phyloP scores from a whole-genome alignment of 2,888 invertebrate species.

The Hartigia nigra region DNA sequence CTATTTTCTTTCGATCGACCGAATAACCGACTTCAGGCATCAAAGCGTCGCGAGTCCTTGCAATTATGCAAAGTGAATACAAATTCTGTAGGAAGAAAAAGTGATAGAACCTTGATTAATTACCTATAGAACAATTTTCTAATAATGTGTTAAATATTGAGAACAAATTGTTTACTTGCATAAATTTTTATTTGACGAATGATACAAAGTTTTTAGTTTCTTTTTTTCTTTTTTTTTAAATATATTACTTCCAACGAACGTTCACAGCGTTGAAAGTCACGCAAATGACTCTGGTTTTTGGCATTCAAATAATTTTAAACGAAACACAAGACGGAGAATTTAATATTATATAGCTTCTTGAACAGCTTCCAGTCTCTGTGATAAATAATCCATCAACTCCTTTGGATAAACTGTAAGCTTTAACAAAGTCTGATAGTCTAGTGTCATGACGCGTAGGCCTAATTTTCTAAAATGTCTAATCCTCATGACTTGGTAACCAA shows the following conservation, averaged over 20 bases:
- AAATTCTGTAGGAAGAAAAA: neutral
- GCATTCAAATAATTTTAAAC: neutral
- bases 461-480: conserved; percentile 72
- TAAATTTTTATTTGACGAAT: neutral
- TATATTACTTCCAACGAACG: neutral
- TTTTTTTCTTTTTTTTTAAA: too few relatives aligned
- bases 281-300: neutral
- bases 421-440: conserved; percentile 70
- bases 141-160: neutral
- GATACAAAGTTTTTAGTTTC: neutral
- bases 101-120: neutral
- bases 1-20: neutral
- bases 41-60: neutral
- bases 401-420: conserved; percentile 67
- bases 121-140: neutral
- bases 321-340: neutral
- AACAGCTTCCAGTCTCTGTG: conserved; percentile 64
- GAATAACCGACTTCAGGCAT: neutral
- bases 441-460: conserved; percentile 73
- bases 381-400: conserved; percentile 69
- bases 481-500: conserved; percentile 75
- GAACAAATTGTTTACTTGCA: neutral
- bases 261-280: neutral
- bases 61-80: neutral
- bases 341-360: conserved; percentile 41